Evolutionary conservation across 1,140 invertebrate species (phyloP).

Genomic region (Odontomachus brunneus): DNA sequence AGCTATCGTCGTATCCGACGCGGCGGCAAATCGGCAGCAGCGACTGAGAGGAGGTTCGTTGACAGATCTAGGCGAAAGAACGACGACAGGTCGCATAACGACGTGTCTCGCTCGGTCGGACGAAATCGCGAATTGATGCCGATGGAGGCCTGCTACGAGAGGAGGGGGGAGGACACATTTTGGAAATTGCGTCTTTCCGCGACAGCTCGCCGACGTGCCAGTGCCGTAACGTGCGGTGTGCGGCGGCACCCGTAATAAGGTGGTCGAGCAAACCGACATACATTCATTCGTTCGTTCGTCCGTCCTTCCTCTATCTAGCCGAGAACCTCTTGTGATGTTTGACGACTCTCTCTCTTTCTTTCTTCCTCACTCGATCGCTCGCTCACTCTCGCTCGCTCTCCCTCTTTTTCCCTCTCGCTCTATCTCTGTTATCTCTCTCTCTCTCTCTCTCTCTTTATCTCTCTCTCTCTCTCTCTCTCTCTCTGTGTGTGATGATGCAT

Average conservation of each 20-base stretch:
- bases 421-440: not conserved
- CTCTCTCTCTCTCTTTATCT: not conserved
- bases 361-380: not conserved
- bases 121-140: not conserved
- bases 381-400: constrained; percentile 4
- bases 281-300: not conserved
- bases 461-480: too few relatives aligned
- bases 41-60: constrained; percentile 48
- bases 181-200: constrained; percentile 76
- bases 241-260: constrained; percentile 20
- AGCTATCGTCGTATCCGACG: constrained; percentile 65
- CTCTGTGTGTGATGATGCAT: too few relatives aligned
- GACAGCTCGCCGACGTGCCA: constrained; percentile 63
- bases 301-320: not conserved
- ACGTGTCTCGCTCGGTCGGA: not conserved
- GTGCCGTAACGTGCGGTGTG: constrained; percentile 65
- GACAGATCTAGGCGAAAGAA: constrained; percentile 29
- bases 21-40: constrained; percentile 62
- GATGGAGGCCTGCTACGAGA: not conserved
- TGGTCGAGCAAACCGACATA: not conserved
- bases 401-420: not conserved
- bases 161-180: constrained; percentile 19
- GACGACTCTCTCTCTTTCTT: not conserved
- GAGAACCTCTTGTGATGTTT: too few relatives aligned
- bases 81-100: not conserved